Percentiles rank a stretch among this genome's conserved stretches.
Conservation (phyloP, 1,140 invertebrate genomes). For the Penaeus japonicus region DNA sequence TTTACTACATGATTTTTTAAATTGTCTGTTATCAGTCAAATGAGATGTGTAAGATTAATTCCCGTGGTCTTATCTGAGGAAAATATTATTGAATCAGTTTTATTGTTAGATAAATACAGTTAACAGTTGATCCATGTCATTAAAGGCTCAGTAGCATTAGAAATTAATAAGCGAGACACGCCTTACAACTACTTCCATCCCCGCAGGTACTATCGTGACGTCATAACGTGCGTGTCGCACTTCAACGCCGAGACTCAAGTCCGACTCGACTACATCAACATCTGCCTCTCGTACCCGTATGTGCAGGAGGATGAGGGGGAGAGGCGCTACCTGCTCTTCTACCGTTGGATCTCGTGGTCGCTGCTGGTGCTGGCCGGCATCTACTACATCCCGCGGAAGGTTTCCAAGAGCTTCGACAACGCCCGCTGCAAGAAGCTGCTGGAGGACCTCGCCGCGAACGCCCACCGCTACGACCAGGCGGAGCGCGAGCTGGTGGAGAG, state of each 20-base stretch:
- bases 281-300: slow-evolving; percentile 49
- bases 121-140: neutral
- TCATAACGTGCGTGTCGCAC: slow-evolving; percentile 52
- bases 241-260: slow-evolving; percentile 51
- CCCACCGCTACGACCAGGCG: slow-evolving; percentile 35
- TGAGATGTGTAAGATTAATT: too few relatives aligned
- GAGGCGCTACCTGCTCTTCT: slow-evolving; percentile 40
- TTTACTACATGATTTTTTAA: too few relatives aligned
- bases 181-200: neutral
- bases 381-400: slow-evolving; percentile 46
- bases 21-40: too few relatives aligned
- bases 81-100: too few relatives aligned
- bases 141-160: neutral
- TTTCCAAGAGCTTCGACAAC: slow-evolving; percentile 46
- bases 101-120: too few relatives aligned
- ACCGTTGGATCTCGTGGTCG: slow-evolving; percentile 46
- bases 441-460: slow-evolving; percentile 45
- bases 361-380: slow-evolving; percentile 27
- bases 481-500: slow-evolving; percentile 40
- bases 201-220: slow-evolving; percentile 47
- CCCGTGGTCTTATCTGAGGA: too few relatives aligned
- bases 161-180: neutral
- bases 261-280: slow-evolving; percentile 50
- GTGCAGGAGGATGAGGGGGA: neutral
- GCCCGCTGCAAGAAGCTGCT: slow-evolving; percentile 47